Conservation (phyloP, 2,888 invertebrate species). For the Spodoptera exigua region DNA sequence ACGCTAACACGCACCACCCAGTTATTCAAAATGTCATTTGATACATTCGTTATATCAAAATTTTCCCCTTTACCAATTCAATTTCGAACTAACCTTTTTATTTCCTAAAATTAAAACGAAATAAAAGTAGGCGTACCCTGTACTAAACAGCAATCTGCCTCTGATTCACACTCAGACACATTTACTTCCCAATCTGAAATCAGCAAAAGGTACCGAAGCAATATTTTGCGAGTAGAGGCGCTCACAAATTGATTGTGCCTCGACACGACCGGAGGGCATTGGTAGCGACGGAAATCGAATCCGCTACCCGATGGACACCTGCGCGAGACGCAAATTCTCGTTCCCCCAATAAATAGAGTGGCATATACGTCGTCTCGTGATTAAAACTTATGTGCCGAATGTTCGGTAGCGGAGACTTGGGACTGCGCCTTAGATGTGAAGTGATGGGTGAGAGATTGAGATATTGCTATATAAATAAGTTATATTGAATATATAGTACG, state of each 20-base stretch:
- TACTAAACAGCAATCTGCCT: slow-evolving; percentile 6
- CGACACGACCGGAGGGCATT: slow-evolving; percentile 58
- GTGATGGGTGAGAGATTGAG: neutral
- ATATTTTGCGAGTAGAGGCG: slow-evolving; percentile 51
- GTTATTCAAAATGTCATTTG: no score
- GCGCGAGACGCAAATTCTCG: slow-evolving; percentile 58
- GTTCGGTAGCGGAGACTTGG: neutral
- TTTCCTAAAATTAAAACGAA: no score
- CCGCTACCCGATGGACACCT: slow-evolving; percentile 67
- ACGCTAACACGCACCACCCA: no score
- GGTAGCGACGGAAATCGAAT: slow-evolving; percentile 74
- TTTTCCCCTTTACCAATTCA: no score
- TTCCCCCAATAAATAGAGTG: slow-evolving; percentile 48
- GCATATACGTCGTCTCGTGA: slow-evolving; percentile 22
- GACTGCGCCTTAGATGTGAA: neutral
- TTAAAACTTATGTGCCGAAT: slow-evolving; percentile 13
- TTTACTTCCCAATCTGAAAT: slow-evolving; percentile 46
- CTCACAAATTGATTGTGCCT: slow-evolving; percentile 59
- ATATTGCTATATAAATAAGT: neutral
- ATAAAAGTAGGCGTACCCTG: neutral
- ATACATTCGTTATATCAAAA: no score
- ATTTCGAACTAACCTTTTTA: no score
- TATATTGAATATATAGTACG: no score
- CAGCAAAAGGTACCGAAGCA: slow-evolving; percentile 47
- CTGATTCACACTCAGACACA: slow-evolving; percentile 36